A percentile compares a stretch with the other conserved stretches of the same genome.
Conservation (phyloP, 2,113 vertebrate species). For the Pipra filicauda region DNA sequence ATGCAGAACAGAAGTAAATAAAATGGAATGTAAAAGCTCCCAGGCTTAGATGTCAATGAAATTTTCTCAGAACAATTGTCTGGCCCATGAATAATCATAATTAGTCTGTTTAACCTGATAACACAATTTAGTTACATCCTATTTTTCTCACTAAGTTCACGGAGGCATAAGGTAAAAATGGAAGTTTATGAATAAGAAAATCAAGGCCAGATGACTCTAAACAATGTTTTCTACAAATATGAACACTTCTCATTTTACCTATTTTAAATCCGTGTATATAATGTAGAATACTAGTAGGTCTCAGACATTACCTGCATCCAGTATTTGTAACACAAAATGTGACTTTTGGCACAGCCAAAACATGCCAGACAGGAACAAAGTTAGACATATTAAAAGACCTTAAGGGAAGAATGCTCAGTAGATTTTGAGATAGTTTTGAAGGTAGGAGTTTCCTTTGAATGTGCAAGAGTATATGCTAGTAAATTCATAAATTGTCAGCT, state of each 20-base stretch:
- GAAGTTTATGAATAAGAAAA: not conserved
- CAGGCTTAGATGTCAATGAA: not conserved
- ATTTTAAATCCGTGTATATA: not conserved
- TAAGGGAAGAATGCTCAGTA: not conserved
- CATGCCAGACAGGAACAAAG: not conserved
- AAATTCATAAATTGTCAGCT: not conserved
- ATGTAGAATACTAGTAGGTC: not conserved
- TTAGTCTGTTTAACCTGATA: slow-evolving; percentile 10
- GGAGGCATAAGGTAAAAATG: not conserved
- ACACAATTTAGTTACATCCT: not conserved
- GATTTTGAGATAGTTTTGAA: not conserved
- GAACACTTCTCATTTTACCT: not conserved
- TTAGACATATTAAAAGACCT: not conserved
- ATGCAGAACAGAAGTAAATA: not conserved
- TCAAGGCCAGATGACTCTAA: not conserved
- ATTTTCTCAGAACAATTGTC: not conserved
- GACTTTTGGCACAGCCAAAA: not conserved
- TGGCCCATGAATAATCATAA: not conserved
- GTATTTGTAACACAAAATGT: not conserved
- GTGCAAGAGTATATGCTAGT: not conserved
- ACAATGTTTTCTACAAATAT: not conserved
- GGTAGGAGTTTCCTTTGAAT: not conserved
- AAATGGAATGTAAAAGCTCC: not conserved
- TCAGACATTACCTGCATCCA: not conserved
- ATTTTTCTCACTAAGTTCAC: not conserved